Evolutionary conservation across 2,113 vertebrate species (phyloP), one percentile per base, ranked within the genome.

Genomic region (Mobula hypostoma): DNA sequence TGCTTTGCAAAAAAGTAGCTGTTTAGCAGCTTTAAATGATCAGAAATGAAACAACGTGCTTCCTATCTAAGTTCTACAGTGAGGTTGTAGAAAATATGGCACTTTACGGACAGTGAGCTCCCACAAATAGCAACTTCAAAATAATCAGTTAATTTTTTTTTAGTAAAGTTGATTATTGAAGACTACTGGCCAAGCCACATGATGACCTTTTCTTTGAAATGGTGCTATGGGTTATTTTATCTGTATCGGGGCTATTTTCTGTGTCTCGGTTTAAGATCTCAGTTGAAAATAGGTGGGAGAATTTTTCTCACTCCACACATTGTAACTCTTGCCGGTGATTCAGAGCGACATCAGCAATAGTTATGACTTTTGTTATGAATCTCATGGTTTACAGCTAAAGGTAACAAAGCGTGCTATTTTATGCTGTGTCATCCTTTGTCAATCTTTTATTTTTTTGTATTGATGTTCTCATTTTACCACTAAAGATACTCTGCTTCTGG

Each of bases 391-490:
- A 32, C 66, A 40, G 32, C 66, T 92, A 66, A 72, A 72, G 40
- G 66, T 27, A 19, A 92, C n/a, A 72, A 32, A 5, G 17, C 19
- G 19, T 91, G 14, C 29, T 19, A 19, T 90, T 66, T 90, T 29
- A 91, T 91, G 24, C 63, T 91, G 6, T 88, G n/a, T 17, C 63
- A 91, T 70, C 19, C 61, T 91, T 91, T 91, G n/a, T 91, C 6
- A 66, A 2, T 19, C 7, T 9, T 91, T 68, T 70, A 91, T 66
- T 21, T 91, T 91, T 91, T 91, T 48, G 40, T 7, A 79, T 79
- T 58, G 83, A 3, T 36, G 8, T 80, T 88, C 29, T 63, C 61
- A 88, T 90, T 88, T 7, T 61, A 21, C n/a, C 87, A 90, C 32
- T 6, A 66, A 90, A 8, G n/a, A 66, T 32, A 2, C 27, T 15